A percentile compares a stretch with the other conserved stretches of the same genome.
Evolutionary conservation across 2,113 vertebrate species (phyloP).

Genomic region (Hydrochoerus hydrochaeris): DNA sequence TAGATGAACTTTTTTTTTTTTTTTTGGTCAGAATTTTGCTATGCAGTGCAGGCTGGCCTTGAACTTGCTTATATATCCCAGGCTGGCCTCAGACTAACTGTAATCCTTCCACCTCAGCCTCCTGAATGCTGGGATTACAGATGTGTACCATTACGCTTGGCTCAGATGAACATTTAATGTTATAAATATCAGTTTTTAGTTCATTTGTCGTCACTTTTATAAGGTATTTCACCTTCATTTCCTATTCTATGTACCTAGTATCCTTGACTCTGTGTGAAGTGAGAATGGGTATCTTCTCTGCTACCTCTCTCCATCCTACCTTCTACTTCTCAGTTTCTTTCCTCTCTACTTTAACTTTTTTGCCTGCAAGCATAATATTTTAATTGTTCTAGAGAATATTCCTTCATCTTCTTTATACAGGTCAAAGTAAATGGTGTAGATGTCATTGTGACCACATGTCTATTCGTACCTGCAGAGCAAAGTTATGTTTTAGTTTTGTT

Average conservation of each 20-base stretch:
- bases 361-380: neutral
- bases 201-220: slow-evolving; percentile 6
- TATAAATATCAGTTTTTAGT: neutral
- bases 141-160: too few species aligned
- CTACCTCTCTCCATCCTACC: neutral
- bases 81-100: too few species aligned
- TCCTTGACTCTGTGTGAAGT: slow-evolving; percentile 8
- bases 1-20: too few species aligned
- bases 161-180: neutral
- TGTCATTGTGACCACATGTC: neutral
- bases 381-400: slow-evolving; percentile 10
- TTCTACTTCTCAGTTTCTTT: neutral
- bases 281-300: neutral
- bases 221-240: neutral
- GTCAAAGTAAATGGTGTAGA: neutral
- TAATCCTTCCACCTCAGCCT: too few species aligned
- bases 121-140: too few species aligned
- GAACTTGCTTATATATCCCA: too few species aligned
- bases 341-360: slow-evolving; percentile 7
- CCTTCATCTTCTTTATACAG: neutral
- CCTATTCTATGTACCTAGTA: neutral
- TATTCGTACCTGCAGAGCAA: neutral
- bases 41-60: too few species aligned
- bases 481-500: slow-evolving; percentile 39
- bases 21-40: too few species aligned